Conservation (phyloP, 2,113 vertebrate species). For the Centropus unirufus region DNA sequence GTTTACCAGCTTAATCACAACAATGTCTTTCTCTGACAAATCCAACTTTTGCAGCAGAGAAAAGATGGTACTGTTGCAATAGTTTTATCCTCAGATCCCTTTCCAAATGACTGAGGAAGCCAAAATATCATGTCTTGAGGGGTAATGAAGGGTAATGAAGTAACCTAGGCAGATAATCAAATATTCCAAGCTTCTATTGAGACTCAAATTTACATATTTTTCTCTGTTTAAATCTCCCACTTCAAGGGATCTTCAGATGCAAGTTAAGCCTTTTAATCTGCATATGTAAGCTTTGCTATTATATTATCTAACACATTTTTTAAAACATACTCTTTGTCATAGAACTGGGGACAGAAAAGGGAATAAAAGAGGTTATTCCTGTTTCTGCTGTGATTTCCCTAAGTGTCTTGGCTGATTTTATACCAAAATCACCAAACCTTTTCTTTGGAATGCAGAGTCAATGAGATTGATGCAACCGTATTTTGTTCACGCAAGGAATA, state of each 20-base stretch:
- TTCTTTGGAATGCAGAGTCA: not conserved
- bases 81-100: not conserved
- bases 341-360: not conserved
- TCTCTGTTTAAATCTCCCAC: not conserved
- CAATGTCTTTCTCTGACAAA: not conserved
- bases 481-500: not conserved
- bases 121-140: not conserved
- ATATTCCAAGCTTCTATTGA: not conserved
- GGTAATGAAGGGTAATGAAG: not conserved
- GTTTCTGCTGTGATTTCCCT: not conserved
- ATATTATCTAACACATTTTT: not conserved
- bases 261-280: not conserved
- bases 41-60: not conserved
- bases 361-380: not conserved
- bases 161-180: not conserved
- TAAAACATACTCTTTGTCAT: not conserved
- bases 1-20: not conserved
- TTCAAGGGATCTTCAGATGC: not conserved
- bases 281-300: not conserved
- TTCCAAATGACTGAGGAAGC: not conserved
- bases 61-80: not conserved
- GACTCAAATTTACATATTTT: not conserved
- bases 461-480: not conserved
- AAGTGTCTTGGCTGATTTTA: not conserved
- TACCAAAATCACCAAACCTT: not conserved